These are phyloP conservation scores for Tangara arthus DNA, from an alignment of 2,797 vertebrate genomes.

Conservation along the genomic window DNA sequence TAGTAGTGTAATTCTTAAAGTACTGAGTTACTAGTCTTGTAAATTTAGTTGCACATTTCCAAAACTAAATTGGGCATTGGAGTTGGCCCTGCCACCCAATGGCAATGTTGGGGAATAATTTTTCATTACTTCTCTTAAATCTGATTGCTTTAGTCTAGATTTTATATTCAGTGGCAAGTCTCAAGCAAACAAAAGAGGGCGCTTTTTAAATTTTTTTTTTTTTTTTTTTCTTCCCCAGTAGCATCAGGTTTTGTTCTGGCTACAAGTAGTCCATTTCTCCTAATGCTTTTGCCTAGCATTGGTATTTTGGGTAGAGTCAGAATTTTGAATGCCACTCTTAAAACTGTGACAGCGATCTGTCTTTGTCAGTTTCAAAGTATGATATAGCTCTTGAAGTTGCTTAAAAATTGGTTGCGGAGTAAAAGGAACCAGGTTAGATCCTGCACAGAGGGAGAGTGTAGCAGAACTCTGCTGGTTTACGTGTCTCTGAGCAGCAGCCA, in stretches of 20 bases:
- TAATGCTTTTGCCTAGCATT: not conserved
- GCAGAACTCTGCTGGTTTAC: not conserved
- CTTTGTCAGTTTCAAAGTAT: not conserved
- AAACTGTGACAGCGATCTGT: not conserved
- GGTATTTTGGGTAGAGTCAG: not conserved
- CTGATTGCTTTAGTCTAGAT: not conserved
- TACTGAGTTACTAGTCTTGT: not conserved
- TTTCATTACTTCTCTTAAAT: not conserved
- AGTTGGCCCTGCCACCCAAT: not conserved
- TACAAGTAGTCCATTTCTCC: not conserved
- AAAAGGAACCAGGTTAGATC: not conserved
- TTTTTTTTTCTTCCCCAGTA: rapidly evolving
- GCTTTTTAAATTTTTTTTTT: not conserved
- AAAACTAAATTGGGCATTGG: not conserved
- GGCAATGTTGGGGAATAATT: not conserved
- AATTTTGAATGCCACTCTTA: not conserved
- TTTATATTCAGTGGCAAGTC: not conserved
- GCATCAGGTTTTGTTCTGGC: not conserved
- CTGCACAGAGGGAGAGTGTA: not conserved
- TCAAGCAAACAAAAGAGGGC: not conserved
- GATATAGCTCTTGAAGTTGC: not conserved
- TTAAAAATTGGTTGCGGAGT: not conserved
- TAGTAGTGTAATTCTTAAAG: not conserved
- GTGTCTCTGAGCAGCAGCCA: not conserved
- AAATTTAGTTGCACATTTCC: not conserved